Evolutionary conservation across 2,113 vertebrate species (phyloP), one percentile per base, ranked within the genome.

Genomic region (Xerus inauris): DNA sequence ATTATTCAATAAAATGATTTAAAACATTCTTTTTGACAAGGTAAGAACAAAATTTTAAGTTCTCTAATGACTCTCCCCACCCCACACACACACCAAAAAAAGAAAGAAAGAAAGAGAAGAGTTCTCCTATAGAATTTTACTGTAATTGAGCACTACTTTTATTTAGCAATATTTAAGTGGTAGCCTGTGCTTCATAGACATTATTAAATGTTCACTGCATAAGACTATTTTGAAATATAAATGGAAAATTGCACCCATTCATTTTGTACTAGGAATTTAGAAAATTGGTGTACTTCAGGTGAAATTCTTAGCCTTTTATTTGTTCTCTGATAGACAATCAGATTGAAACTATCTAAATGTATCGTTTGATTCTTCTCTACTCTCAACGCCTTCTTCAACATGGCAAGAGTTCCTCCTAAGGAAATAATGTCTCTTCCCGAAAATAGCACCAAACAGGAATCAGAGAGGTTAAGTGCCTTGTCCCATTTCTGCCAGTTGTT

Each of bases 1-100:
- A 88, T 85, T 91, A 93, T 32, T 79, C 26, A 94, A 19, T 30
- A 77, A 81, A 92, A 94, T 57, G 3, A 88, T 73, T 94, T 92
- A 91, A 91, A 92, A 71, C 38, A 51, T 91, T 93, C 28, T 87
- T 8, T 94, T 81, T 92, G 30, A 14, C 35, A 67, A 7, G 22
- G 4, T 77, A 69, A 4, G 45, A 65, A 8, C 38, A 89, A 17
- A 35, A 5, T 96, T 97, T 89, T 65, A 47, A 84, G 5, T 65
- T 65, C n/a, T 81, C 54, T 88, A 77, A 72, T 72, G 32, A 80
- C n/a, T 90, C 32, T n/a, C 38, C 16, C 30, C 14, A 35, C 1
- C 3, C 9, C 59, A 57, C 20, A 57, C 59, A 3, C 24, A 62
- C 26, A 22, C 22, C 7, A 8, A 59, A 59, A 59, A 62, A 24